Conservation (phyloP, 2,888 invertebrate species). For the Melikaiella ostensackeni region DNA sequence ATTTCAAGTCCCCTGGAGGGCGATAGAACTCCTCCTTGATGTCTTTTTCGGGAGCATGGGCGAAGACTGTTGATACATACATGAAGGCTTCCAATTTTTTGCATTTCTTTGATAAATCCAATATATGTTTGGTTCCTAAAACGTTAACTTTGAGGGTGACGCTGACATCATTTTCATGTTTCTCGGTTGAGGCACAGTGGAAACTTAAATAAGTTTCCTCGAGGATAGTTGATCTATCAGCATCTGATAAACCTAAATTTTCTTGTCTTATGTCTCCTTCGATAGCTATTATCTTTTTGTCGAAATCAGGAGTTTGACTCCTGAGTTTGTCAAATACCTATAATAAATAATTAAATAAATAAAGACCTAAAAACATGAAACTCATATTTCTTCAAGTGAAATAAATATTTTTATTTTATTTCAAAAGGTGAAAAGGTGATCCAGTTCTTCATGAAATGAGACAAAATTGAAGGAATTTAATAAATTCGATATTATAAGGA, state of each 20-base stretch:
- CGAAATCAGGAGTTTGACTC: constrained; percentile 51
- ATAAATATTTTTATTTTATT: too few relatives aligned
- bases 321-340: constrained; percentile 64
- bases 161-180: constrained; percentile 54
- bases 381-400: too few relatives aligned
- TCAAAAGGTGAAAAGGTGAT: too few relatives aligned
- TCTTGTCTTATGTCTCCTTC: constrained; percentile 58
- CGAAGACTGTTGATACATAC: constrained; percentile 64
- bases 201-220: constrained; percentile 62
- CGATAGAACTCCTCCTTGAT: constrained; percentile 65
- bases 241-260: constrained; percentile 57
- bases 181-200: constrained; percentile 60
- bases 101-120: constrained; percentile 63
- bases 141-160: constrained; percentile 58
- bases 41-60: constrained; percentile 49
- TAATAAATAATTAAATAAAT: constrained; percentile 34
- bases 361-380: background rate
- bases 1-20: constrained; percentile 60
- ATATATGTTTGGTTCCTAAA: constrained; percentile 60
- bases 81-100: constrained; percentile 57
- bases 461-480: too few relatives aligned
- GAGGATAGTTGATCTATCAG: constrained; percentile 51
- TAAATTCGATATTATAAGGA: too few relatives aligned
- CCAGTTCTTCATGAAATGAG: too few relatives aligned
- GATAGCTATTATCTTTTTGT: constrained; percentile 54